Base-by-base conservation (phyloP, 1,140 invertebrate genomes). In the Drosophila eugracilis region DNA sequence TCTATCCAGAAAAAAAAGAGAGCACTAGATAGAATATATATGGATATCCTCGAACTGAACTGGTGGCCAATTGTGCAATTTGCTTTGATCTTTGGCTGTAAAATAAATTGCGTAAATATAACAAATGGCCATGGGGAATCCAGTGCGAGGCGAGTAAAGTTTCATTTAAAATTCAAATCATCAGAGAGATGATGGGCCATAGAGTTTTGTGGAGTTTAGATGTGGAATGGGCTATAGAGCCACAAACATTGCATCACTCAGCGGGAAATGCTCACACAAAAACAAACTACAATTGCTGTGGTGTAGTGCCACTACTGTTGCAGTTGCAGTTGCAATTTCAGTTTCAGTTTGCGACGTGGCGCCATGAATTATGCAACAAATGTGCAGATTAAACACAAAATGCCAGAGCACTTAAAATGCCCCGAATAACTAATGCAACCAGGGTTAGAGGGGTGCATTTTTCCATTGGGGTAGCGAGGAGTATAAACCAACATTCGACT, bases 341-440 rank as follows among this genome's bases (percentile, higher is more conserved):
- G 49, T 62, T 77, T 60, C 71, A 75, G 63, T 67, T 65, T 84
- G 78, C 72, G 50, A 57, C 60, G 59, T 58, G 45, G 57, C 39
- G 39, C 45, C 63, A 85, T 85, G 79, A 85, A 85, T 88, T 85
- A 85, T 85, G 83, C 83, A 85, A 81, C 60, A 88, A 85, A 86
- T 85, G 81, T 78, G 69, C 83, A 81, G 81, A 85, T 85, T 85
- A 85, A 85, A 85, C 83, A 81, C 81, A 81, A 85, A 85, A 84
- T 84, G 41, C 72, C 81, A 77, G 76, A 88, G 83, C 81, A 86
- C 81, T 85, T 85, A 85, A 81, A 85, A 81, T 67, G 74, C 59
- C 36, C 42, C 52, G 67, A 86, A 80, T 81, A 86, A 66, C 65
- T 75, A 86, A 81, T 86, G 67, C 72, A 7, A 5, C 34, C 15